Evolutionary conservation across 2,113 vertebrate genomes (phyloP), one percentile per base, ranked within the genome.

Genomic region (Bufo bufo): DNA sequence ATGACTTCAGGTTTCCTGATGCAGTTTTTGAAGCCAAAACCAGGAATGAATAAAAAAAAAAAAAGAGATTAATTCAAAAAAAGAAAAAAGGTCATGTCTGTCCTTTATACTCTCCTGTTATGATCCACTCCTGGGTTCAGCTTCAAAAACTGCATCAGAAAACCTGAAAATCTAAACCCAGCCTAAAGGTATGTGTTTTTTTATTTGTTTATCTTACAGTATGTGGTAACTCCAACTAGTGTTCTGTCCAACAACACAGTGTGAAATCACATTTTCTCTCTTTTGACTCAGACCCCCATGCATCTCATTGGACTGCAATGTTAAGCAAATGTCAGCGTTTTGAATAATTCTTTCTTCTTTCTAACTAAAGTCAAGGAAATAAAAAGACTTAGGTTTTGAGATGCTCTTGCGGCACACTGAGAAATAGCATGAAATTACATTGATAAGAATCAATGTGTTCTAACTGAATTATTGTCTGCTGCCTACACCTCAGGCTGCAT

Each of bases 381-480:
- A 87, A 77, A 12, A 71, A 66, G 17, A 75, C 6, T 0, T 0
- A 63, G 89, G 65, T 89, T 0, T 0, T 72, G 61, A 49, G 3
- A 77, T 17, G 56, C 69, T 58, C 72, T 0, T 2, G 23, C 71
- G 49, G 10, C 43, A 8, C 20, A 83, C 75, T 54, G 84, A 90
- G 77, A 84, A 58, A 45, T 4, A 88, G 13, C 66, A 83, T 56
- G 50, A 77, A 63, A 66, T 79, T 88, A 79, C 49, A 65, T 4
- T 7, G 9, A 0, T 77, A 71, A 84, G 69, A 89, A 82, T 82
- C 56, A 1, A 33, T 79, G 58, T 20, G 56, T 58, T 69, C 2
- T 90, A 20, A 20, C 90, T 6, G 0, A 85, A 81, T 90, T 59
- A 45, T 50, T 79, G 71, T 16, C 85, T 65, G 71, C 17, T 56